Evolutionary conservation across 2,797 vertebrate genomes (phyloP).

Genomic region (Hydrophis major): DNA sequence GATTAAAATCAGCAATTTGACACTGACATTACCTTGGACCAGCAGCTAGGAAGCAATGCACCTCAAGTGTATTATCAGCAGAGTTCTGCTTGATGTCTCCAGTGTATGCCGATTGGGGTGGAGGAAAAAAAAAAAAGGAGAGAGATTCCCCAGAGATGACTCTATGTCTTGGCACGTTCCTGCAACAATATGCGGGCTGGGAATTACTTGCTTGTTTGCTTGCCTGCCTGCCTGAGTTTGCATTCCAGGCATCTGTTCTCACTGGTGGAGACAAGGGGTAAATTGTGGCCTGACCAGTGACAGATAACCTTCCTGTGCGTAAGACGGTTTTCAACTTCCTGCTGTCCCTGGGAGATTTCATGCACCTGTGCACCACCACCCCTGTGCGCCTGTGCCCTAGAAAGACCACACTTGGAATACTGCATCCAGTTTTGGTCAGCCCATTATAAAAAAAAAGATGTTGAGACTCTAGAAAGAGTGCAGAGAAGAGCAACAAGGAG

Average conservation of each 20-base stretch:
- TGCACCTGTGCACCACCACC: background rate
- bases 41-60: background rate
- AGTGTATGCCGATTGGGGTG: background rate
- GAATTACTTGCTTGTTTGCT: background rate
- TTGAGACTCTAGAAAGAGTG: too few relatives aligned
- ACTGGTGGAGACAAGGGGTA: background rate
- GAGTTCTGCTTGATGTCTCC: background rate
- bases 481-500: too few relatives aligned
- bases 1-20: background rate
- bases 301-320: background rate
- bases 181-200: background rate
- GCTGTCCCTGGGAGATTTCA: constrained; percentile 20
- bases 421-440: background rate
- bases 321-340: constrained; percentile 23
- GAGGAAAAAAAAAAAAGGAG: background rate
- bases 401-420: too few relatives aligned
- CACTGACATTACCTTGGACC: background rate
- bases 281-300: background rate
- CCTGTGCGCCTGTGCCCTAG: background rate
- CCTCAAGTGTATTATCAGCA: background rate
- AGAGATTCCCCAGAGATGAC: background rate
- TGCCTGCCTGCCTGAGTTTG: background rate
- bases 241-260: background rate
- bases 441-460: background rate
- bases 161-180: background rate